Base-by-base conservation (phyloP, 2,113 vertebrate genomes). In the Ctenodactylus gundi region DNA sequence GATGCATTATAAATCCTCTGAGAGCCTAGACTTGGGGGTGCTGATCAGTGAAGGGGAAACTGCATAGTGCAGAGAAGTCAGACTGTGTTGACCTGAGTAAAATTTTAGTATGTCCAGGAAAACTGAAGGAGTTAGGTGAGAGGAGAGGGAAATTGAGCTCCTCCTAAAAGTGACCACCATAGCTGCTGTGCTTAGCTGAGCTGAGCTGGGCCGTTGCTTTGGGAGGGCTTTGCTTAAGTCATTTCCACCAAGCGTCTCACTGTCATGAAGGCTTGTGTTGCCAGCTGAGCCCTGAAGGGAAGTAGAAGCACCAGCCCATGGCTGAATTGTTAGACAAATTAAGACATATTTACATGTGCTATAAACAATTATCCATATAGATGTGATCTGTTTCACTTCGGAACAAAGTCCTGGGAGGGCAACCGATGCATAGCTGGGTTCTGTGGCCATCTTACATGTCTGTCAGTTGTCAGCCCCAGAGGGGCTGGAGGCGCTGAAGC, bases 311-410 rank as follows among this genome's bases (percentile, higher is more conserved):
- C 9, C 64, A 85, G 55, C 73, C 93, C 29, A 34, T 85, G 46
- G 58, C 73, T 57, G 80, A 65, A 70, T 88, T 73, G 83, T 91
- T 93, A 88, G 58, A 95, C 81, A 97, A 85, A 96, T 93, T 85
- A 92, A 95, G 78, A 95, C 67, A 75, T 94, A 92, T 75, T 95
- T 75, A 67, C 83, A 86, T 95, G 72, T 76, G 83, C 93, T 93
- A 51, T 85, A 49, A 95, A 88, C 73, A 95, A 67, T 96, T 94
- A 83, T 31, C 39, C 86, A 46, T 10, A 49, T 75, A 85, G 77
- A 85, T 96, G 82, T 93, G 81, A 95, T 97, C 97, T 93, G 78
- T 92, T 94, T 92, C 88, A 64, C 91, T 68, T 62, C 85, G 91
- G 88, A 95, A 91, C 44, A 55, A 95, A 92, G 65, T 85, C 46